A percentile compares a stretch with the other conserved stretches of the same genome.
Conservation (phyloP, 2,113 vertebrate species). For the Cephalopholis sonnerati region DNA sequence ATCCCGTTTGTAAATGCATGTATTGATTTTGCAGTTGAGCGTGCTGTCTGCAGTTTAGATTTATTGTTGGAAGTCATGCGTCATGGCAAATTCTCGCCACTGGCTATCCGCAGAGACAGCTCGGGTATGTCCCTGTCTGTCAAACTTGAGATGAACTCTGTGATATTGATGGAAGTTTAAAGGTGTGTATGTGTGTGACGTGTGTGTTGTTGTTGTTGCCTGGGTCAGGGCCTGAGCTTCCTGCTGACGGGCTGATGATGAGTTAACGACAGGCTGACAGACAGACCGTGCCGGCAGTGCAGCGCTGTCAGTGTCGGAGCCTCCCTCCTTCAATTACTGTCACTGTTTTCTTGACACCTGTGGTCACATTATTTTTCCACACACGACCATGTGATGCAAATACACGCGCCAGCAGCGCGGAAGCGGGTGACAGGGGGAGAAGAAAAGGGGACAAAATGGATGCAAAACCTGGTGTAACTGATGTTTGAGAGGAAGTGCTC, state of each 20-base stretch:
- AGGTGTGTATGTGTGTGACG: slow-evolving; percentile 19
- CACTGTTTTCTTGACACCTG: slow-evolving; percentile 61
- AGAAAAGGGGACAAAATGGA: slow-evolving; percentile 74
- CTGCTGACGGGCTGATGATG: slow-evolving; percentile 31
- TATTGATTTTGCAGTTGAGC: slow-evolving; percentile 21
- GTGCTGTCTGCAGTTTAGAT: slow-evolving; percentile 34
- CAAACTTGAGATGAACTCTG: slow-evolving; percentile 71
- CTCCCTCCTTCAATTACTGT: slow-evolving; percentile 51
- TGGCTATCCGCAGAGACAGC: slow-evolving; percentile 45
- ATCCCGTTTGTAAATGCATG: background rate
- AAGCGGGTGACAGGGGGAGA: slow-evolving; percentile 61
- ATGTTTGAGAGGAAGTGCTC: slow-evolving; percentile 73
- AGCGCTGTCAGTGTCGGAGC: slow-evolving; percentile 6
- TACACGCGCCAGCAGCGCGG: slow-evolving; percentile 43
- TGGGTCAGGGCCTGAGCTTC: slow-evolving; percentile 27
- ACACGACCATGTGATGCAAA: slow-evolving; percentile 74
- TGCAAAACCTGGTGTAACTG: slow-evolving; percentile 84
- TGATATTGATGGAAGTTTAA: slow-evolving; percentile 31
- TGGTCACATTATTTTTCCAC: slow-evolving; percentile 41
- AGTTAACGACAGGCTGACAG: slow-evolving; percentile 50
- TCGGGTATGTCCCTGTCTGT: slow-evolving; percentile 59
- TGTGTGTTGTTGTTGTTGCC: background rate
- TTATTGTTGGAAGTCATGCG: slow-evolving; percentile 33
- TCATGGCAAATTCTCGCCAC: slow-evolving; percentile 37
- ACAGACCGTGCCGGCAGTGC: slow-evolving; percentile 17